Percentiles rank a stretch among this genome's conserved stretches.
phyloP scores from a whole-genome alignment of 2,888 invertebrate species.

The Deilephila porcellus region DNA sequence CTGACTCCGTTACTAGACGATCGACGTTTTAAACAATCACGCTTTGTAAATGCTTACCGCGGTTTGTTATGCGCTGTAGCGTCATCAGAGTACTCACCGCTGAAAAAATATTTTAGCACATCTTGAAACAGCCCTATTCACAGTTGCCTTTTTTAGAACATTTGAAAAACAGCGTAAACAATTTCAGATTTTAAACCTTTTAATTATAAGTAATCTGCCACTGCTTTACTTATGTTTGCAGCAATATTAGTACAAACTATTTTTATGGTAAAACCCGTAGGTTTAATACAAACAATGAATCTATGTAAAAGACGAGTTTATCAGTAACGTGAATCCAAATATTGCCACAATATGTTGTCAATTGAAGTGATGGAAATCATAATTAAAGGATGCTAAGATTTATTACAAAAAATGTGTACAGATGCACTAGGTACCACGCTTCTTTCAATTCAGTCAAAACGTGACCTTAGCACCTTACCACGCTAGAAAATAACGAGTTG shows the following conservation, averaged over 20 bases:
- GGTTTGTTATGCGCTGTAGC: slow-evolving; percentile 28
- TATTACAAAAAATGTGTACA: no score
- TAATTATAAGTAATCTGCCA: no score
- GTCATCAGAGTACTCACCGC: slow-evolving; percentile 22
- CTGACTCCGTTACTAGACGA: slow-evolving; percentile 52
- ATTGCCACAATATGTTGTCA: not conserved
- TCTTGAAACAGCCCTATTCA: not conserved
- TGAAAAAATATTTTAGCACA: not conserved
- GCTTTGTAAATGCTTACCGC: slow-evolving; percentile 45
- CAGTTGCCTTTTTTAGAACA: not conserved
- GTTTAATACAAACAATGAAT: not conserved
- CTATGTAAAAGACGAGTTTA: not conserved
- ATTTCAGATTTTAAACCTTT: no score
- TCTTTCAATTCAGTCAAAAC: no score
- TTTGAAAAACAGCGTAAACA: no score
- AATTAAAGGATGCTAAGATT: not conserved
- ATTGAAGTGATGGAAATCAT: not conserved
- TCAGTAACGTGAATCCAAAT: not conserved
- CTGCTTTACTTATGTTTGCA: no score
- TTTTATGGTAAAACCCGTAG: not conserved
- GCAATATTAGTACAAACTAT: not conserved
- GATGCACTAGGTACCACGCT: no score
- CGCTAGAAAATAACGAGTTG: no score
- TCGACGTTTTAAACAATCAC: slow-evolving; percentile 52
- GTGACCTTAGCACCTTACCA: no score